Conservation (phyloP, 2,888 invertebrate genomes). For the Glyphotaelius pellucidus region DNA sequence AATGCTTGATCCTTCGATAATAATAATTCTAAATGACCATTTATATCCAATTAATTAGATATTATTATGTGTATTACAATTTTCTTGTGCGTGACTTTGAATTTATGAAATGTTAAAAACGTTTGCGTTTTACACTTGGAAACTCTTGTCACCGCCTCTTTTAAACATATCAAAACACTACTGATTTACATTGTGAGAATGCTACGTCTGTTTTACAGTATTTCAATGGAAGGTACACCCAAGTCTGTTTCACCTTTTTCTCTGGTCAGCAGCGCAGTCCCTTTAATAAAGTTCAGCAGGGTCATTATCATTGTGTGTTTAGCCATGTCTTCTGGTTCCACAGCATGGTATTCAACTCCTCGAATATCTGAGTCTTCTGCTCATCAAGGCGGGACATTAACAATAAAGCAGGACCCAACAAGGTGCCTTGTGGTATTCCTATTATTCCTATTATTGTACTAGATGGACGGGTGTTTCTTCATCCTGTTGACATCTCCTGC, state of each 20-base stretch:
- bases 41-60: background rate
- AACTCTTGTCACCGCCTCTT: background rate
- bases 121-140: background rate
- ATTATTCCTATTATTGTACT: too few relatives aligned
- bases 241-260: background rate
- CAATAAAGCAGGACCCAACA: background rate
- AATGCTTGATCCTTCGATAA: background rate
- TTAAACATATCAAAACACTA: background rate
- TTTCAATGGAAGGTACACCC: background rate
- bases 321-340: background rate
- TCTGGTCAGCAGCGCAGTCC: background rate
- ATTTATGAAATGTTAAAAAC: background rate
- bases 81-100: background rate
- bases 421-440: too few relatives aligned
- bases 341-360: background rate
- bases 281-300: background rate
- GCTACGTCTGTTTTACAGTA: background rate
- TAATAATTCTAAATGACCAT: background rate
- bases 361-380: too few relatives aligned
- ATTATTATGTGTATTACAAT: background rate
- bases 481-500: background rate
- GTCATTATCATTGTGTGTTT: background rate
- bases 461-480: background rate
- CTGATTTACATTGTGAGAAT: background rate
- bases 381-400: too few relatives aligned